Percentiles rank a stretch among this genome's conserved stretches.
phyloP scores from a whole-genome alignment of 2,797 vertebrate species.

The Calcarius lapponicus region DNA sequence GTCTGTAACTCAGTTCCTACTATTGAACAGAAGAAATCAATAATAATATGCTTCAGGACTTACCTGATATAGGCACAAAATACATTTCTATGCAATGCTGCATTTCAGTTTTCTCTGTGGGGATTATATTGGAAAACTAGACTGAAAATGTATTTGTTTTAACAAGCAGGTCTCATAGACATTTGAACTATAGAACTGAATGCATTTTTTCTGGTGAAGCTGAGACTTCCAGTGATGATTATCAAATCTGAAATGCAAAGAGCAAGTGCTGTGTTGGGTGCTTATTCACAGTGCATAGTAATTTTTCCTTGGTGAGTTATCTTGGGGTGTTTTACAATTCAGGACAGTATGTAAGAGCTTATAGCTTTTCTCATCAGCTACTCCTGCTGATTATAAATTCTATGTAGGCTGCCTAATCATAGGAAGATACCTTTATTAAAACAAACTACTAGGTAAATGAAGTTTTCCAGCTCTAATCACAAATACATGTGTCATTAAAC shows the following conservation, averaged over 20 bases:
- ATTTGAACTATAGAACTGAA: neutral
- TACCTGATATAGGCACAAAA: neutral
- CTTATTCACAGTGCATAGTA: constrained; percentile 54
- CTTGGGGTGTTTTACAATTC: constrained; percentile 42
- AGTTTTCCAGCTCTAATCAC: neutral
- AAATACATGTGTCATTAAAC: neutral
- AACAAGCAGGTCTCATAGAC: neutral
- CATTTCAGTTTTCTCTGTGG: neutral
- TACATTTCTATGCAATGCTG: neutral
- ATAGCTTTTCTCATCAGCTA: constrained; percentile 57
- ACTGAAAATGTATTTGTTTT: neutral
- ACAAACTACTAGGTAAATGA: constrained; percentile 28
- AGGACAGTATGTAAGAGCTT: constrained; percentile 42
- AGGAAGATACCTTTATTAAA: constrained; percentile 52
- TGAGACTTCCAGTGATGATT: constrained; percentile 9
- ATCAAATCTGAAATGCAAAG: constrained; percentile 56
- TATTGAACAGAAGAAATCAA: neutral
- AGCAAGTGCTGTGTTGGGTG: neutral
- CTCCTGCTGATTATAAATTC: constrained; percentile 52
- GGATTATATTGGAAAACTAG: neutral
- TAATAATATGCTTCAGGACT: neutral
- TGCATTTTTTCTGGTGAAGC: constrained; percentile 15
- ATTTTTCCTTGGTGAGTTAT: constrained; percentile 44
- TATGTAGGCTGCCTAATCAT: neutral
- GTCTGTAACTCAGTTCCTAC: constrained; percentile 4